Base-by-base conservation (phyloP, 2,113 vertebrate genomes). In the Genyomyrus donnyi region DNA sequence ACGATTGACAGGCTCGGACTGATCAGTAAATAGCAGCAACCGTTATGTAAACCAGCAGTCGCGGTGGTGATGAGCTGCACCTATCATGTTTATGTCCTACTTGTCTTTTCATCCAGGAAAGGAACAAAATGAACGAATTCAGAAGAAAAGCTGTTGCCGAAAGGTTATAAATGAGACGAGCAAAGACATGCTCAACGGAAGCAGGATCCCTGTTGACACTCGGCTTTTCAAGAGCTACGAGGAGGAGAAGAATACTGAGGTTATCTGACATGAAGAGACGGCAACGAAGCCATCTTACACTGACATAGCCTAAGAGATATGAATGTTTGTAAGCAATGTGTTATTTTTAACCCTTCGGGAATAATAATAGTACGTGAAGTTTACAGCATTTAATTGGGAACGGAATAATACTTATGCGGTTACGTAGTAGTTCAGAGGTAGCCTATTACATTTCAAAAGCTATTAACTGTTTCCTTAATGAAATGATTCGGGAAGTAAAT, bases 11-110 rank as follows among this genome's bases (percentile, higher is more conserved):
- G 5, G 74, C 15, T 80, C 11, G 15, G 6, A 19, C 35, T 42
- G 74, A 80, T 80, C 6, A 48, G 46, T 80, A 74, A 50, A 80
- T 66, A 89, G 92, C 93, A 94, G 89, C 93, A 93, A 91, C 91
- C 93, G 93, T 91, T 91, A 92, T 91, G 91, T 90, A 93, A 94
- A 92, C 95, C 93, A 94, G 94, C 93, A 92, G 93, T 93, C 94
- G 93, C 92, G 94, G 95, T 93, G 93, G 94, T 92, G 93, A 91
- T 93, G 91, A 90, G n/a, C 70, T 90, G 87, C 91, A 88, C 93
- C 94, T 95, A 94, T 94, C 94, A 95, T 94, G 92, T 95, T 91
- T 91, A 92, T 92, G 92, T 93, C 92, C 92, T 27, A 66, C 83
- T 91, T 31, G 19, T 49, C 53, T 39, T 90, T 92, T 50, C 93